Conservation (phyloP, 2,113 vertebrate species). For the Orthonyx spaldingii region DNA sequence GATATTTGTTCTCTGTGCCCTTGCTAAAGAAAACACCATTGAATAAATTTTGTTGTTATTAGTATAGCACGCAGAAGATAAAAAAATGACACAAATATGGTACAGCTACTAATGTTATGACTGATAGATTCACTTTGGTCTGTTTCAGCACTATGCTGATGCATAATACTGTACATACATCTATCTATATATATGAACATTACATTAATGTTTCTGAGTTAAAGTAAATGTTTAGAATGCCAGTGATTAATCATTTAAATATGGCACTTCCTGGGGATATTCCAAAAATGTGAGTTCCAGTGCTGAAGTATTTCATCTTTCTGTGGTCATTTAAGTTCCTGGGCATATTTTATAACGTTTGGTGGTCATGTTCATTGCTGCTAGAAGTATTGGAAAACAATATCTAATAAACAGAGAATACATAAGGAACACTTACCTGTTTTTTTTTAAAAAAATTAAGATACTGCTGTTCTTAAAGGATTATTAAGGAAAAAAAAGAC, state of each 20-base stretch:
- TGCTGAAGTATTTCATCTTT: background rate
- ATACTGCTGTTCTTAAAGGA: background rate
- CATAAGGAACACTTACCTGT: rapidly evolving
- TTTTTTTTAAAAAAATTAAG: background rate
- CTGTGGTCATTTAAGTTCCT: background rate
- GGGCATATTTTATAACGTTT: background rate
- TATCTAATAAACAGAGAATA: background rate
- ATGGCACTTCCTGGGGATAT: background rate
- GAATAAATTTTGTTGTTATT: background rate
- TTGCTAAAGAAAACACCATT: background rate
- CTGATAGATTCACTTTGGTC: background rate
- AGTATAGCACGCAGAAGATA: background rate
- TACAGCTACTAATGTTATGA: background rate
- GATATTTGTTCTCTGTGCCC: background rate
- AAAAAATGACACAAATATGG: background rate
- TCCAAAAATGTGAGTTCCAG: background rate
- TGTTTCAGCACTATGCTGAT: background rate
- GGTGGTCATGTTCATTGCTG: background rate
- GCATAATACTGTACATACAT: background rate
- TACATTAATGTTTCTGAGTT: background rate
- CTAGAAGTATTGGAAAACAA: background rate
- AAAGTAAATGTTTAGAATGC: background rate
- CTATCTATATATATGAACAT: background rate
- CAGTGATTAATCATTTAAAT: background rate
- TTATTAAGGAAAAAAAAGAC: background rate